Percentiles rank a stretch among this genome's conserved stretches.
Conservation (phyloP, 2,113 vertebrate genomes). For the Nesoenas mayeri region DNA sequence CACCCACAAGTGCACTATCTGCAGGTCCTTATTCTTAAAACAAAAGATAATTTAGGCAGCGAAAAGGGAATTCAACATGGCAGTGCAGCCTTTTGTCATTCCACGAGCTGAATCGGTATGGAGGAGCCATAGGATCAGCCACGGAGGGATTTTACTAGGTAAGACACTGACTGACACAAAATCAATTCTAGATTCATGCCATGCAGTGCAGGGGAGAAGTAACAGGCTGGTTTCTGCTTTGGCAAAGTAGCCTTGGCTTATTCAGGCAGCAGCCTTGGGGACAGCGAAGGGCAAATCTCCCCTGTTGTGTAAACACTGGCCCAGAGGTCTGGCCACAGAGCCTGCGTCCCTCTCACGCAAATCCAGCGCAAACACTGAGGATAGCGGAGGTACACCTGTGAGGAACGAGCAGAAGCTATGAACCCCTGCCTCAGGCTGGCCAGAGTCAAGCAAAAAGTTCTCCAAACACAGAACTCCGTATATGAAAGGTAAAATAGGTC, state of each 20-base stretch:
- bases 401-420: background rate
- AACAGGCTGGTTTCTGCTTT: background rate
- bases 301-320: background rate
- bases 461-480: background rate
- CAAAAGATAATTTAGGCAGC: background rate
- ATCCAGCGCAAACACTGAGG: background rate
- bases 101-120: fast-evolving
- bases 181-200: background rate
- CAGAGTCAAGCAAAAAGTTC: background rate
- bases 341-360: background rate
- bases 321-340: background rate
- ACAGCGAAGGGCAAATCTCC: background rate
- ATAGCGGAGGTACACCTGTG: background rate
- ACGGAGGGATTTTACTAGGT: background rate
- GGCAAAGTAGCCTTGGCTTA: background rate
- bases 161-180: background rate
- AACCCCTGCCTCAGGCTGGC: background rate
- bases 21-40: background rate
- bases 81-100: background rate
- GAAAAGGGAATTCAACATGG: background rate
- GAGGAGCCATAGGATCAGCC: background rate
- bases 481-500: background rate
- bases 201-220: background rate
- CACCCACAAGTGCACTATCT: background rate
- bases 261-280: background rate